phyloP scores from a whole-genome alignment of 2,113 vertebrate genomes.

The Sakesphorus luctuosus region DNA sequence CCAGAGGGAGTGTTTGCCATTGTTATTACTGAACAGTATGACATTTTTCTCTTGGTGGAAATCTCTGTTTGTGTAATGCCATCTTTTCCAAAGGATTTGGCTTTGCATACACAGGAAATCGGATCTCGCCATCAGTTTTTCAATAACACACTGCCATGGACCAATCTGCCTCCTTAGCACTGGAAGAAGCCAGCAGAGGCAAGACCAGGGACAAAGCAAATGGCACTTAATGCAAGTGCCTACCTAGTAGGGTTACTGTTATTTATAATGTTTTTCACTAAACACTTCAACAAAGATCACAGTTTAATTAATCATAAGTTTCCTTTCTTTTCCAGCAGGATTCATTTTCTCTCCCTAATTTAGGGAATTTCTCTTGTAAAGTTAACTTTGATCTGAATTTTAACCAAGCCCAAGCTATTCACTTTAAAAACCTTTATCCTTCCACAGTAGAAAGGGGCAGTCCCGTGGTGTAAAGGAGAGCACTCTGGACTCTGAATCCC shows the following conservation, averaged over 20 bases:
- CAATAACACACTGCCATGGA: neutral
- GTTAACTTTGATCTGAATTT: neutral
- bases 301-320: neutral
- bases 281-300: neutral
- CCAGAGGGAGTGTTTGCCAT: constrained; percentile 31
- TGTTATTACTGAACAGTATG: constrained; percentile 12
- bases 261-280: neutral
- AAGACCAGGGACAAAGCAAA: neutral
- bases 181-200: neutral
- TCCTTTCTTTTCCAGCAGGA: neutral
- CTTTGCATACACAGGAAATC: constrained; percentile 14
- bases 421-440: neutral
- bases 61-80: neutral
- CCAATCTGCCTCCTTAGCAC: neutral
- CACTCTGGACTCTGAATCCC: no score
- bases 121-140: neutral
- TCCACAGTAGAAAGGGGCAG: neutral
- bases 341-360: neutral
- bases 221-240: neutral
- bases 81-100: constrained; percentile 25
- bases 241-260: neutral
- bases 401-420: neutral
- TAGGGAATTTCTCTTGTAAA: neutral
- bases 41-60: constrained; percentile 1
- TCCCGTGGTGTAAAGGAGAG: no score